Evolutionary conservation across 2,888 invertebrate species (phyloP), one percentile per base, ranked within the genome.

Genomic region (Schizotus pectinicornis): DNA sequence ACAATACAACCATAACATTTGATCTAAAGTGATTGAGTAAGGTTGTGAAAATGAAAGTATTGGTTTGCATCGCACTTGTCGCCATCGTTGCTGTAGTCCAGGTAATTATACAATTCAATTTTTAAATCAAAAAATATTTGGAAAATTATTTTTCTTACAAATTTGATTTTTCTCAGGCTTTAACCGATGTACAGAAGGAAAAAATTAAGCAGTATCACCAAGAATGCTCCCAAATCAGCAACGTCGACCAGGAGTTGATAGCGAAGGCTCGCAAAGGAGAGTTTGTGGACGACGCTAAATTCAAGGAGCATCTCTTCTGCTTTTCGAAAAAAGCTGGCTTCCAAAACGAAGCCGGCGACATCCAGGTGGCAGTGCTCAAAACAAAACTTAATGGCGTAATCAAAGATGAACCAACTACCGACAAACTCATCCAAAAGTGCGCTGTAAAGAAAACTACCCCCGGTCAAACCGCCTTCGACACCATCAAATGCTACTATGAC

Each of bases 401-500:
- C 5, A 22, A 22, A 22, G 22, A 22, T 22, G 22, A 22, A 22
- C 3, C 22, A 22, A 22, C 22, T 22, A 45, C 69, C 9, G 55
- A 68, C 8, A 55, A 66, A 38, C 47, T 71, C 47, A 62, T 71
- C 51, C 59, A 57, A 5, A 63, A 64, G 11, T 74, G 71, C 43
- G 69, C 67, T 8, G 41, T 64, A 11, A 51, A 65, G 46, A 64
- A 69, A 47, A 39, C 9, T 9, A 63, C 62, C 31, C 63, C 65
- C 7, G 59, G 62, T 45, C 54, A 67, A 30, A 68, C 70, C n/a
- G 71, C 71, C 9, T 67, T 65, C 48, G 65, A 71, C 30, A 62
- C 67, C 7, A 60, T 70, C 43, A 71, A 72, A 60, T 75, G 75
- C 45, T 63, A 67, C 42, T 62, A 65, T 32, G 65, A 65, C 35